A percentile compares a stretch with the other conserved stretches of the same genome.
Evolutionary conservation across 2,888 invertebrate genomes (phyloP).

Genomic region (Ypsolopha sequella): DNA sequence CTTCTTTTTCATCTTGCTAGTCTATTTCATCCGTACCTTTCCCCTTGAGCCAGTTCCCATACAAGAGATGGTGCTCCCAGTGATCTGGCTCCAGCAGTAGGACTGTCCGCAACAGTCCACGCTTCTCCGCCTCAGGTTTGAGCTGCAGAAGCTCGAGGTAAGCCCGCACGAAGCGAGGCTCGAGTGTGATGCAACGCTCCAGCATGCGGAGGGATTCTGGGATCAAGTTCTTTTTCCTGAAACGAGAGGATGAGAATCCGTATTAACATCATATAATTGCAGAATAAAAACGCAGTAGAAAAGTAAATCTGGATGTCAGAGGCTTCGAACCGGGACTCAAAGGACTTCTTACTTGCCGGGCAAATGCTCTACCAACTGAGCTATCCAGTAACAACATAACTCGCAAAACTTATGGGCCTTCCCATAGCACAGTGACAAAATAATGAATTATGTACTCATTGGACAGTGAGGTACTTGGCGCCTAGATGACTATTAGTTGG

Average conservation of each 20-base stretch:
- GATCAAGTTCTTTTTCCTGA: slow-evolving; percentile 76
- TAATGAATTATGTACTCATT: too few relatives aligned
- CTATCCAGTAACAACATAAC: too few relatives aligned
- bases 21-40: slow-evolving; percentile 59
- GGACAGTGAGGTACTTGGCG: too few relatives aligned
- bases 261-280: neutral
- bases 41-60: slow-evolving; percentile 78
- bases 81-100: slow-evolving; percentile 76
- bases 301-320: too few relatives aligned
- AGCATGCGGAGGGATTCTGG: slow-evolving; percentile 76
- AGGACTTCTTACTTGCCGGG: too few relatives aligned
- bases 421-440: too few relatives aligned
- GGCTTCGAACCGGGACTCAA: too few relatives aligned
- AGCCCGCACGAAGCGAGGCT: slow-evolving; percentile 77
- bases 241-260: slow-evolving; percentile 15
- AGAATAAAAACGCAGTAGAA: too few relatives aligned
- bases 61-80: slow-evolving; percentile 78
- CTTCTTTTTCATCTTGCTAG: too few relatives aligned
- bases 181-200: slow-evolving; percentile 75
- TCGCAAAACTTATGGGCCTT: too few relatives aligned
- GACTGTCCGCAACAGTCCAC: slow-evolving; percentile 71
- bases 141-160: slow-evolving; percentile 75
- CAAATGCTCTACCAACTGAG: too few relatives aligned
- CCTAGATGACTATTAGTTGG: too few relatives aligned
- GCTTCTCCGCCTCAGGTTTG: slow-evolving; percentile 64